phyloP scores from a whole-genome alignment of 2,113 vertebrate genomes.

The Psittacula cyanocephala region DNA sequence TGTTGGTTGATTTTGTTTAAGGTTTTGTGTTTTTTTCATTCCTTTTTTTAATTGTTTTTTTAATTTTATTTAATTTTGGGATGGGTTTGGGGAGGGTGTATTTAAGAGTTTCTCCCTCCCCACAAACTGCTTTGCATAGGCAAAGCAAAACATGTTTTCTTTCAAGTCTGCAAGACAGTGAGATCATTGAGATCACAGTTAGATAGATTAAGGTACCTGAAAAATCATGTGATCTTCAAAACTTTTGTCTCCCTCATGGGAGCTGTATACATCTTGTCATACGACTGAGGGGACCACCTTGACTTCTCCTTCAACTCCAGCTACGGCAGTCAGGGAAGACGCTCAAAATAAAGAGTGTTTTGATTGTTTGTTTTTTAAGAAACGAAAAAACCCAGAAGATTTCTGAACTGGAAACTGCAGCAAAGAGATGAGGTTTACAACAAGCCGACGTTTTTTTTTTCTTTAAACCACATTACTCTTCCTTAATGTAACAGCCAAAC shows the following conservation, averaged over 20 bases:
- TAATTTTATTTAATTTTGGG: background rate
- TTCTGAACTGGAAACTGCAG: background rate
- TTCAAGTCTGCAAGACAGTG: background rate
- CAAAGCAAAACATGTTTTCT: background rate
- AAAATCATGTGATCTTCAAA: background rate
- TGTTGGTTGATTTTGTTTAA: background rate
- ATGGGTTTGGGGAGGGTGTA: rapidly evolving
- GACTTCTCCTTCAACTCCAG: background rate
- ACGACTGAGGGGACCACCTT: background rate
- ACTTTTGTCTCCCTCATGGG: background rate
- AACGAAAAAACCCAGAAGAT: background rate
- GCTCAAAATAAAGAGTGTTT: background rate
- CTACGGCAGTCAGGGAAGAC: background rate
- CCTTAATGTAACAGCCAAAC: conserved; percentile 9
- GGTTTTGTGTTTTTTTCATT: background rate
- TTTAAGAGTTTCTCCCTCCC: background rate
- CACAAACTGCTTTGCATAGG: background rate
- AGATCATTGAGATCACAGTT: background rate
- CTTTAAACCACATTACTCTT: background rate
- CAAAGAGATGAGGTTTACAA: background rate
- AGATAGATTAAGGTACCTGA: background rate
- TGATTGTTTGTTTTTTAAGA: background rate
- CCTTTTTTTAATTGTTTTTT: background rate
- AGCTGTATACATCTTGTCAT: background rate
- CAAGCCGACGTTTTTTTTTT: background rate